phyloP scores from a whole-genome alignment of 1,140 invertebrate genomes.

The Eriocheir sinensis region DNA sequence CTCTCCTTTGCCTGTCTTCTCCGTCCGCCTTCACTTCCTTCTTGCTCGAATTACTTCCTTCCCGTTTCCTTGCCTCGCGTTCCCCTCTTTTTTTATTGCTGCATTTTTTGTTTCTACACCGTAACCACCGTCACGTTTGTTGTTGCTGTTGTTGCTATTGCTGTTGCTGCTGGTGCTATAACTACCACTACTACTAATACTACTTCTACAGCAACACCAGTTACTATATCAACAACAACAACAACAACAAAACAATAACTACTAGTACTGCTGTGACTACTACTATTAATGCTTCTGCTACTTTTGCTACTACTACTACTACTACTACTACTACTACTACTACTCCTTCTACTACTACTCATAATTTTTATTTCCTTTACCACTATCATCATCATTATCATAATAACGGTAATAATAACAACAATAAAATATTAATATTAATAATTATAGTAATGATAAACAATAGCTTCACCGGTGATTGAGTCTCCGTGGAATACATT shows the following conservation, averaged over 20 bases:
- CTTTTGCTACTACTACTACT: background rate
- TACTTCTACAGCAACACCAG: background rate
- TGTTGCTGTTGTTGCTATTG: background rate
- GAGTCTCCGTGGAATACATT: too few species aligned
- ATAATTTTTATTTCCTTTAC: too few species aligned
- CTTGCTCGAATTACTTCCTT: background rate
- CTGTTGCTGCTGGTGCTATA: background rate
- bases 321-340: background rate
- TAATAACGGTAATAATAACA: too few species aligned
- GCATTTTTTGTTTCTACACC: background rate
- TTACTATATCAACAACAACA: too few species aligned
- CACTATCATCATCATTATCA: too few species aligned
- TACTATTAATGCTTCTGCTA: background rate
- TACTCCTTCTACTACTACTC: too few species aligned
- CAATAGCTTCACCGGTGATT: too few species aligned
- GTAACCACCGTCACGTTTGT: background rate
- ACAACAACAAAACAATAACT: too few species aligned
- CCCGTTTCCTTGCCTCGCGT: background rate
- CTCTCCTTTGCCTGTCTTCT: background rate
- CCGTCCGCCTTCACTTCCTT: slow-evolving; percentile 8
- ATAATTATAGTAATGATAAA: too few species aligned
- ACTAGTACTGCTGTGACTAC: too few species aligned
- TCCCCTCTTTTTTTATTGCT: background rate
- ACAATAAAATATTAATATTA: too few species aligned
- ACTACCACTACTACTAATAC: background rate